Percentiles rank a stretch among this genome's conserved stretches.
Conservation (phyloP, 1,140 invertebrate genomes). For the Neelides sp. region DNA sequence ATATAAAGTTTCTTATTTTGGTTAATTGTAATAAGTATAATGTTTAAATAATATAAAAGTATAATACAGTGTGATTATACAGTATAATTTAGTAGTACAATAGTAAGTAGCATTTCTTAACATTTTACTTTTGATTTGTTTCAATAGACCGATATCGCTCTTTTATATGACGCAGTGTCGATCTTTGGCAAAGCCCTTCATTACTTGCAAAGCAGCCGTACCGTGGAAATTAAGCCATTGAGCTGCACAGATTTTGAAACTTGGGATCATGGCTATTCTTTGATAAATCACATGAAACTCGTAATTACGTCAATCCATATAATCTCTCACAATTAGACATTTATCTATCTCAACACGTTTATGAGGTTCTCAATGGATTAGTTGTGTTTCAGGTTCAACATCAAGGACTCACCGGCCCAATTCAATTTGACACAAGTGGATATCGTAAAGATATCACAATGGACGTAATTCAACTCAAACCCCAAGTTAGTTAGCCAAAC, state of each 20-base stretch:
- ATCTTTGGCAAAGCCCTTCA: slow-evolving; percentile 85
- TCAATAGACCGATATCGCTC: slow-evolving; percentile 86
- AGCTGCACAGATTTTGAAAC: slow-evolving; percentile 79
- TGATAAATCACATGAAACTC: slow-evolving; percentile 95
- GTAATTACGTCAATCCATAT: slow-evolving; percentile 45
- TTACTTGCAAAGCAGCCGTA: slow-evolving; percentile 73
- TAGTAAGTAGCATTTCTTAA: not conserved
- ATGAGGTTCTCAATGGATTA: too few species aligned
- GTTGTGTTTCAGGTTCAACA: slow-evolving; percentile 48
- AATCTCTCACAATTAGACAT: slow-evolving; percentile 1
- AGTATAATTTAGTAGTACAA: not conserved
- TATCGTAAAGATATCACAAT: slow-evolving; percentile 79
- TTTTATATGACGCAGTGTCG: slow-evolving; percentile 90
- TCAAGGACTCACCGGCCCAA: slow-evolving; percentile 76
- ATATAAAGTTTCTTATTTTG: too few species aligned
- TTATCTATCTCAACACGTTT: not conserved
- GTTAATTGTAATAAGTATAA: too few species aligned
- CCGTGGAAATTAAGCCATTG: slow-evolving; percentile 72
- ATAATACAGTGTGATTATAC: too few species aligned
- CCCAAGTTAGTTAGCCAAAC: slow-evolving; percentile 37
- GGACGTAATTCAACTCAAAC: slow-evolving; percentile 71
- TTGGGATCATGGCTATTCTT: slow-evolving; percentile 83
- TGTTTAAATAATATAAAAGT: too few species aligned
- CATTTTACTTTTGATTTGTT: slow-evolving; percentile 32
- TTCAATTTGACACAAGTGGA: slow-evolving; percentile 87